Percentiles rank a stretch among this genome's conserved stretches.
Conservation (phyloP, 2,888 invertebrate genomes). For the Oxystoma pomonae region DNA sequence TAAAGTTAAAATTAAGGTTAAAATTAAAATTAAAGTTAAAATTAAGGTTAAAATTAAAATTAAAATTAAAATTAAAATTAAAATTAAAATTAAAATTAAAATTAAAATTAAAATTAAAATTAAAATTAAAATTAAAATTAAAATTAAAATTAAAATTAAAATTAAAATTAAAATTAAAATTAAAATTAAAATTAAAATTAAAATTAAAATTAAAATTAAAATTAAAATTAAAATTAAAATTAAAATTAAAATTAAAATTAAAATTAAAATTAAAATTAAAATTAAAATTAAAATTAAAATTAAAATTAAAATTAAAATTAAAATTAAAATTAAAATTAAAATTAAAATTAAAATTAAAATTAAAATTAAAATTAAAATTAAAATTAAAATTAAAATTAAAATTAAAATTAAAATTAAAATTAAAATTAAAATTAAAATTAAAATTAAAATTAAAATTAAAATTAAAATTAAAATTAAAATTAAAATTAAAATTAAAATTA, state of each 20-base stretch:
- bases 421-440: neutral
- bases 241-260: neutral
- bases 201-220: neutral
- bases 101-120: neutral
- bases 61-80: neutral
- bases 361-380: neutral
- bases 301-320: neutral
- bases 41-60: neutral
- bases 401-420: neutral
- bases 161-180: neutral
- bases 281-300: neutral
- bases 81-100: neutral
- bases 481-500: neutral
- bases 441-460: neutral
- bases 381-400: neutral
- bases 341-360: neutral
- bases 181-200: neutral
- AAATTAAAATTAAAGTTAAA: neutral
- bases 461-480: neutral
- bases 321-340: neutral
- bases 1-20: neutral
- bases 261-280: neutral
- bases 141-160: neutral
- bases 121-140: neutral
- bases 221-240: neutral